Evolutionary conservation across 2,113 vertebrate genomes (phyloP).

Genomic region (Atractosteus spatula): DNA sequence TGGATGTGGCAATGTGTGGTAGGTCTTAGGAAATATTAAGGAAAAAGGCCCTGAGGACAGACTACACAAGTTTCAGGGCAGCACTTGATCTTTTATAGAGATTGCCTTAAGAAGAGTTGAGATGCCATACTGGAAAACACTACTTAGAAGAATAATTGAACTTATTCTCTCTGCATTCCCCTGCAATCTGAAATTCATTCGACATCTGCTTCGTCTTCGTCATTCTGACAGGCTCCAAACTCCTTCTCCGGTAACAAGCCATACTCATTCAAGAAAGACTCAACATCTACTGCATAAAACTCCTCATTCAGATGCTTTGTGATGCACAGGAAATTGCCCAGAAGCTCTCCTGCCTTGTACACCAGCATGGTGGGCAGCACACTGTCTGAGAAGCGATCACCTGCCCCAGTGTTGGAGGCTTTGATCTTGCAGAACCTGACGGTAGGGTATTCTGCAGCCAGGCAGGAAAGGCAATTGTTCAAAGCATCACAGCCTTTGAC

Average conservation of each 20-base stretch:
- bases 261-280: conserved; percentile 90
- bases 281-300: conserved; percentile 90
- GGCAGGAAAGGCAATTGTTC: conserved; percentile 80
- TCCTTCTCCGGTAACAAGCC: conserved; percentile 88
- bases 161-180: conserved; percentile 21
- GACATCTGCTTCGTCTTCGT: conserved; percentile 64
- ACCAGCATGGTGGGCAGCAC: conserved; percentile 87
- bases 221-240: conserved; percentile 50
- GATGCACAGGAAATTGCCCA: conserved; percentile 89
- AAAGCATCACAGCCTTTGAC: conserved; percentile 84
- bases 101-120: not conserved
- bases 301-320: conserved; percentile 82
- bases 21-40: too few species aligned
- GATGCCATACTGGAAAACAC: not conserved
- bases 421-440: conserved; percentile 95
- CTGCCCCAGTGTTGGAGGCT: conserved; percentile 78
- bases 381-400: conserved; percentile 82
- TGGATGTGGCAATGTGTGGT: too few species aligned
- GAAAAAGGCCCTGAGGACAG: too few species aligned
- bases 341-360: conserved; percentile 91
- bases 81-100: not conserved
- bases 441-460: conserved; percentile 78
- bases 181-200: conserved; percentile 56
- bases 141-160: conserved; percentile 24
- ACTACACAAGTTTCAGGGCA: not conserved